These are phyloP conservation scores for Hippoglossus stenolepis DNA, from an alignment of 2,113 vertebrate species.

Conservation along the genomic window DNA sequence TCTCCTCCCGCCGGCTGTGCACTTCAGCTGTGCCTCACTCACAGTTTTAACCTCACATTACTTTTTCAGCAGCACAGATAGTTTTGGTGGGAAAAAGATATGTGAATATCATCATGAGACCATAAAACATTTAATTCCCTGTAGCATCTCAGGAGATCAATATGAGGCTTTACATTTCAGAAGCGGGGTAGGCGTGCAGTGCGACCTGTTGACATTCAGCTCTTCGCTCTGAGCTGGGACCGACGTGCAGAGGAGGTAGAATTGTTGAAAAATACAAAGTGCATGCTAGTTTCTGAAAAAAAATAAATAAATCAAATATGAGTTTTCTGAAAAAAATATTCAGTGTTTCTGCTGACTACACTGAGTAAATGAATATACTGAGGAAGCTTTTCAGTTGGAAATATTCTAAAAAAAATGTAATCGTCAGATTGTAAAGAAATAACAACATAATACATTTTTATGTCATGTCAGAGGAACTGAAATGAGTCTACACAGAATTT, in stretches of 20 bases:
- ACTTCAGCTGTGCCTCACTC: neutral
- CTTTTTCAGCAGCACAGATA: slow-evolving; percentile 20
- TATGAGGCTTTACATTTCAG: slow-evolving; percentile 28
- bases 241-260: neutral
- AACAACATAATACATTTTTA: neutral
- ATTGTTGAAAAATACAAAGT: slow-evolving; percentile 16
- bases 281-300: neutral
- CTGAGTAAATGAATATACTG: no score
- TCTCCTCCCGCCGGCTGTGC: slow-evolving; percentile 3
- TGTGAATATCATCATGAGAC: slow-evolving; percentile 32
- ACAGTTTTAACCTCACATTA: slow-evolving; percentile 17
- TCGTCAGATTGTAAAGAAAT: no score
- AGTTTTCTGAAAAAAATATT: neutral
- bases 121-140: slow-evolving; percentile 26
- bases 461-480: no score
- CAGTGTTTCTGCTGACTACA: no score
- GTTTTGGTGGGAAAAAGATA: slow-evolving; percentile 5
- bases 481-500: no score
- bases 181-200: slow-evolving; percentile 21
- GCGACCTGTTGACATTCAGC: slow-evolving; percentile 39
- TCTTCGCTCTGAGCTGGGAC: neutral
- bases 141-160: slow-evolving; percentile 37
- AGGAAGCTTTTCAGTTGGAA: no score
- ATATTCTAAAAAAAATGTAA: no score
- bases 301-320: neutral